Base-by-base conservation (phyloP, 2,113 vertebrate species). In the Hylia prasina region DNA sequence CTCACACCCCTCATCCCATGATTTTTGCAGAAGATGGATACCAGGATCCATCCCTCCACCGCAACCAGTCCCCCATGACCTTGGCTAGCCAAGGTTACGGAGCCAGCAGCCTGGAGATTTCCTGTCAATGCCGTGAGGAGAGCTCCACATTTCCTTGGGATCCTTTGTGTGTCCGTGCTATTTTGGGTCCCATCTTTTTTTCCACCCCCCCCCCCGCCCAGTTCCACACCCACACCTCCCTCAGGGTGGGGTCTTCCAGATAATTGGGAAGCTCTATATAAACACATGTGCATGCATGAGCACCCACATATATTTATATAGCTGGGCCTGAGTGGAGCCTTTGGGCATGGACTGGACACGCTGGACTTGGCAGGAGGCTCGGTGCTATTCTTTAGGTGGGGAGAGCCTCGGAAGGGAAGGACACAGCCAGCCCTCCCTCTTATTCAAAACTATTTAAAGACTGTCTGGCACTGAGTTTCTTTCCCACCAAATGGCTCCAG, bases 401-500 rank as follows among this genome's bases (percentile, higher is more conserved):
- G 89, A 92, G 87, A 93, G 78, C 51, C 94, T 79, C 60, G 83
- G 94, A 89, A 88, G 95, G 97, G 97, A 96, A 97, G 95, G 93
- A 96, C 90, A 87, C 83, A 90, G 83, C 83, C 33, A 63, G 88
- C 82, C 81, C 93, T 96, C 96, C 77, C 85, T 80, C 85, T 87
- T 68, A 77, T 96, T 82, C 86, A 96, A 88, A 88, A 89, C 94
- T 83, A 64, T 93, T 91, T 93, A 89, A 96, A 96, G 97, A 71
- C 28, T 16, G 71, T 85, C 77, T 95, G 96, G 95, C 87, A 51
- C 70, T 51, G 73, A 84, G 44, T 75, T 90, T n/a, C 94, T 95
- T 96, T 97, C 96, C 93, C 96, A 97, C 95, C 95, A 92, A 97
- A 64, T 13, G 82, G 92, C 88, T 73, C 79, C 94, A 75, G 76